Evolutionary conservation across 1,140 invertebrate species (phyloP).

Genomic region (Philotrypesis tridentata): DNA sequence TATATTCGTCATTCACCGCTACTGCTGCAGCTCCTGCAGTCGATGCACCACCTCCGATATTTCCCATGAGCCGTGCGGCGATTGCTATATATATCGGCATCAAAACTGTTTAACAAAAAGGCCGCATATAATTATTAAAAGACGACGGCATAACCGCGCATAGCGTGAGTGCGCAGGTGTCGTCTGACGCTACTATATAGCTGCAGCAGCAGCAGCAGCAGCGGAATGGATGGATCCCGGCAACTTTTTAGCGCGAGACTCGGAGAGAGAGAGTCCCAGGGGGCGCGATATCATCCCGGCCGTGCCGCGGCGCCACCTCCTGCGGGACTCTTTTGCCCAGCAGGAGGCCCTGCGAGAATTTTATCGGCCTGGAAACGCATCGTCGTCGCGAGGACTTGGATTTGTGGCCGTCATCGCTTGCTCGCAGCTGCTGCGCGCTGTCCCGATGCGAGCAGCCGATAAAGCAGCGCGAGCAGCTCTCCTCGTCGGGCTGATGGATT

Average conservation of each 20-base stretch:
- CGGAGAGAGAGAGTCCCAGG: not conserved
- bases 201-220: no score
- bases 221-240: not conserved
- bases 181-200: not conserved
- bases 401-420: not conserved
- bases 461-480: no score
- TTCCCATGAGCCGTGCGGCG: not conserved
- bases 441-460: no score
- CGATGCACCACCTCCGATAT: not conserved
- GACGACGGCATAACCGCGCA: not conserved
- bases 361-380: not conserved
- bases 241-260: constrained; percentile 21
- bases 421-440: no score
- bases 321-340: constrained; percentile 7
- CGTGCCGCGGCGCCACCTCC: not conserved
- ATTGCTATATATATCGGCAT: not conserved
- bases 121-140: not conserved
- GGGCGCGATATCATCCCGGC: constrained; percentile 2
- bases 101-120: not conserved
- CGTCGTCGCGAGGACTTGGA: not conserved
- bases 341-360: constrained; percentile 10
- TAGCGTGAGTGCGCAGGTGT: not conserved
- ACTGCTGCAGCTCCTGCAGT: no score
- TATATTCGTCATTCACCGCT: no score
- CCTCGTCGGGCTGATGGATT: no score